These are phyloP conservation scores for Propithecus coquereli DNA, from an alignment of 2,113 vertebrate species.

Conservation along the genomic window DNA sequence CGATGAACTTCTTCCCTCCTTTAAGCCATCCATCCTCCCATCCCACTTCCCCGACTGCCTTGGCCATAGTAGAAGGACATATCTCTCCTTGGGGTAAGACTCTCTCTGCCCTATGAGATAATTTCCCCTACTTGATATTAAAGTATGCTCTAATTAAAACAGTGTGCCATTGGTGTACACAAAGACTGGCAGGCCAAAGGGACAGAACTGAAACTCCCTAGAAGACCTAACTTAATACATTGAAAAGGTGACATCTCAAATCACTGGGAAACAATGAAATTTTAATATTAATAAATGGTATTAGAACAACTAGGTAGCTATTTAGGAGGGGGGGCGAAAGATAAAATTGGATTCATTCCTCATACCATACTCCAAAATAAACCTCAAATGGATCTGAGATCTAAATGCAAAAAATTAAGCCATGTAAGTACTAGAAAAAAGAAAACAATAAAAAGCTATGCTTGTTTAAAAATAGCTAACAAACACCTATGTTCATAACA, in stretches of 20 bases:
- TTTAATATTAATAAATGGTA: not conserved
- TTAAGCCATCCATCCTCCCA: not conserved
- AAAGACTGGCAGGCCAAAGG: not conserved
- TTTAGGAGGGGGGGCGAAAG: rapidly evolving
- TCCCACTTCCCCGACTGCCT: not conserved
- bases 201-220: not conserved
- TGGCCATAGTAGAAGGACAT: not conserved
- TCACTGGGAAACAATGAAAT: not conserved
- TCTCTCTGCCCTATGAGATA: not conserved
- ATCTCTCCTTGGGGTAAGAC: not conserved
- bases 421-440: not conserved
- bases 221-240: not conserved
- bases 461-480: not conserved
- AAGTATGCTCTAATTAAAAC: not conserved
- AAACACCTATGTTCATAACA: not conserved
- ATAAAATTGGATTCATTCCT: not conserved
- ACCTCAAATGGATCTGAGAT: not conserved
- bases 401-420: not conserved
- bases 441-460: not conserved
- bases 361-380: not conserved
- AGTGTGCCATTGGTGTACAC: too few relatives aligned
- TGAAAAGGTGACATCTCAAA: not conserved
- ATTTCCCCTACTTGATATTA: not conserved
- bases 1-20: not conserved
- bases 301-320: not conserved